Evolutionary conservation across 2,797 vertebrate genomes (phyloP).

Genomic region (Xiphophorus birchmanni): DNA sequence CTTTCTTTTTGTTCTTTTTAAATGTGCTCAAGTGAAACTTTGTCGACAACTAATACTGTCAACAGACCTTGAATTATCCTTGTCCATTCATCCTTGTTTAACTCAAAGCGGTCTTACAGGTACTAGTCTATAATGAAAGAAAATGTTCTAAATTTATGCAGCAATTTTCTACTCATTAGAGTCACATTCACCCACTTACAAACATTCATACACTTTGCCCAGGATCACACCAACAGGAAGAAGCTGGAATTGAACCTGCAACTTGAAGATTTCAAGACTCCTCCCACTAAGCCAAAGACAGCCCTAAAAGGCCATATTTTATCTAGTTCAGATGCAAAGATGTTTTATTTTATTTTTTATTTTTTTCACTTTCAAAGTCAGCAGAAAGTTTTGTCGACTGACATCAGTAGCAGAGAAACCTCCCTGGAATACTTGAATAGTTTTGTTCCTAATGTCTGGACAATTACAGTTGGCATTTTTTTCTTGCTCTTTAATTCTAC

Average conservation of each 20-base stretch:
- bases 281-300: background rate
- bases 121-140: background rate
- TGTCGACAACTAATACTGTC: background rate
- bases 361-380: background rate
- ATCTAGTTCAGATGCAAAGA: background rate
- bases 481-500: background rate
- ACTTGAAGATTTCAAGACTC: background rate
- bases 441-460: background rate
- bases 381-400: background rate
- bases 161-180: background rate
- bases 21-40: slow-evolving; percentile 23
- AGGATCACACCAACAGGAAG: background rate
- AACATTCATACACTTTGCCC: background rate
- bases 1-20: slow-evolving; percentile 25
- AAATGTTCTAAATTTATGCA: background rate
- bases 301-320: background rate
- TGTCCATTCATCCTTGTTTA: background rate
- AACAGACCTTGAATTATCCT: background rate
- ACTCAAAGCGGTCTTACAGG: background rate
- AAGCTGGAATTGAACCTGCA: background rate
- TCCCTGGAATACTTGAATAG: background rate
- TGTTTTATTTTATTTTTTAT: too few relatives aligned
- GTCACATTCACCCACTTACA: background rate
- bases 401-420: background rate
- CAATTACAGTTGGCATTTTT: background rate